These are phyloP conservation scores for Ptilorrhoa leucosticta DNA, from an alignment of 2,113 vertebrate species.

Conservation along the genomic window DNA sequence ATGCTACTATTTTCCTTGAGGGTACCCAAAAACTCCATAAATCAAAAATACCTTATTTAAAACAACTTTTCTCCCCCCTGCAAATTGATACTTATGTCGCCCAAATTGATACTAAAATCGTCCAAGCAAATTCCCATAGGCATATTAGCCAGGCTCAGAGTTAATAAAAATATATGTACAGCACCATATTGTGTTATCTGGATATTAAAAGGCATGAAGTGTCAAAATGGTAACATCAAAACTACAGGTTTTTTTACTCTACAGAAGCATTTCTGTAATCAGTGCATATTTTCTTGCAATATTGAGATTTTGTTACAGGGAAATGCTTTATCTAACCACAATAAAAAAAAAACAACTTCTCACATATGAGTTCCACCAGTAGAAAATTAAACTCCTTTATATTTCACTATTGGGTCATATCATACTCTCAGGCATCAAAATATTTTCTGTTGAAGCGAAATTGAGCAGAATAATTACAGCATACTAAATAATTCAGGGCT, in stretches of 20 bases:
- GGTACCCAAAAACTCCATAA: background rate
- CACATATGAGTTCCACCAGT: background rate
- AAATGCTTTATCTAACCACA: background rate
- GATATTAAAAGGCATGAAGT: background rate
- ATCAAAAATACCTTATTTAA: background rate
- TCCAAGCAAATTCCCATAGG: background rate
- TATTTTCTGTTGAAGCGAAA: background rate
- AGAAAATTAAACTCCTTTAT: background rate
- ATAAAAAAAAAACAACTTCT: background rate
- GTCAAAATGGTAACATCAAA: background rate
- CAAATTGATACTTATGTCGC: background rate
- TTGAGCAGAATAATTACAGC: background rate
- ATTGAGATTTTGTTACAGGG: background rate
- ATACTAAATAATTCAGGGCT: background rate
- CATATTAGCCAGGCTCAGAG: background rate
- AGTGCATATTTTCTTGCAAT: background rate
- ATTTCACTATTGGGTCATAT: background rate
- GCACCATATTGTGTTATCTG: background rate
- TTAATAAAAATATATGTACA: background rate
- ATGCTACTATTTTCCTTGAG: background rate
- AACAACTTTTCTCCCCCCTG: background rate
- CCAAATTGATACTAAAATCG: background rate
- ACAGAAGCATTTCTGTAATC: background rate
- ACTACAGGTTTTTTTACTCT: background rate
- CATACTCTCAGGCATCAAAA: background rate